Evolutionary conservation across 2,888 invertebrate species (phyloP), one percentile per base, ranked within the genome.

Genomic region (Hydroisotoma schaefferi): DNA sequence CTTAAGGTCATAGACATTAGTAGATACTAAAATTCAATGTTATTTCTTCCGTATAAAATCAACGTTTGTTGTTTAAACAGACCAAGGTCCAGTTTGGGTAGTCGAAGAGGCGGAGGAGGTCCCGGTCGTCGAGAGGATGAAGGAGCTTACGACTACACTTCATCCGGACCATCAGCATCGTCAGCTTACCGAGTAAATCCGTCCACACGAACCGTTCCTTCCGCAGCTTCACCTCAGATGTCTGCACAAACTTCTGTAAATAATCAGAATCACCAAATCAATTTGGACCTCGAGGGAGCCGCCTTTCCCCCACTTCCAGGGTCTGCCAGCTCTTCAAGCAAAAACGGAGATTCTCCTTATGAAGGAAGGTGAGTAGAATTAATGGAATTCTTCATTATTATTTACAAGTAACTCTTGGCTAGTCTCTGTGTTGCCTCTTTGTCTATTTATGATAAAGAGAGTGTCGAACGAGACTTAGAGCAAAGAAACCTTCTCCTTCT

Each of bases 281-380:
- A 87, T 75, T 89, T 89, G 78, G 88, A 89, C 77, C 80, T 89
- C 73, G 87, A 87, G 77, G 86, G 87, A 60, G 83, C 85, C 55
- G 87, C 88, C 56, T 89, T 89, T 77, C 89, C 89, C 67, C 89
- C 89, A 61, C 80, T 89, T 75, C 88, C 88, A 63, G 87, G 87
- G 75, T 78, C 81, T 63, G 80, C 80, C 2, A 64, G 61, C 40
- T 40, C 68, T 22, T 58, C 63, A 29, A 64, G 63, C 5, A 69
- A 68, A 56, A 71, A 71, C 55, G 72, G 69, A 28, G 70, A 70
- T 54, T 64, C 67, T 49, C 65, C 69, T 10, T 72, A 68, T 55
- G 72, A 72, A 65, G 72, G 70, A 64, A 61, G 72, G 70, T 68
- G 55, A 51, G 58, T 20, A 55, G 20, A 23, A 3, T 38, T 28